A percentile compares a stretch with the other conserved stretches of the same genome.
Evolutionary conservation across 2,113 vertebrate species (phyloP).

Genomic region (Emydocephalus ijimae): DNA sequence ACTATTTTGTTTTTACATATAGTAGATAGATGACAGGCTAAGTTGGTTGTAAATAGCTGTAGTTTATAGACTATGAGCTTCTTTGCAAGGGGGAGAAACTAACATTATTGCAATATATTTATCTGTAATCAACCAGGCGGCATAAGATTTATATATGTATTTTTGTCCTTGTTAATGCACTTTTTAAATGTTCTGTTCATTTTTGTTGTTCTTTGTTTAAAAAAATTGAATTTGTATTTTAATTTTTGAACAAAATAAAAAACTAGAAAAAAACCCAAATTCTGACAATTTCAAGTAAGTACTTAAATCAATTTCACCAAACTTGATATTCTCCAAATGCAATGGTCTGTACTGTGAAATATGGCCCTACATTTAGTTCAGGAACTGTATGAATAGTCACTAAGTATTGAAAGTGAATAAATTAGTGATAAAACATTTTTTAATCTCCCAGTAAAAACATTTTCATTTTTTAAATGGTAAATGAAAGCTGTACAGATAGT

Average conservation of each 20-base stretch:
- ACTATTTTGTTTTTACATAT: background rate
- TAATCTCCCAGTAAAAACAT: background rate
- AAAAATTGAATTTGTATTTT: background rate
- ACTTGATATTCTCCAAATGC: background rate
- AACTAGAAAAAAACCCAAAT: background rate
- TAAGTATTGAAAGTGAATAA: background rate
- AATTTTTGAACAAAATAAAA: background rate
- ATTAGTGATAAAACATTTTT: background rate
- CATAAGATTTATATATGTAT: background rate
- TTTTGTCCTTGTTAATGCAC: background rate
- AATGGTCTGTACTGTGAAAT: background rate
- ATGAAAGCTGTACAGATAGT: background rate
- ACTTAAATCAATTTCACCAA: background rate
- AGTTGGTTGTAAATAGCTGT: background rate
- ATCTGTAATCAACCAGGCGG: background rate
- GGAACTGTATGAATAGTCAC: background rate
- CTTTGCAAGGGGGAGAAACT: background rate
- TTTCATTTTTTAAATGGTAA: background rate
- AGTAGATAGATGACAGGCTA: background rate
- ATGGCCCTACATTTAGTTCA: background rate
- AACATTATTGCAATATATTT: background rate
- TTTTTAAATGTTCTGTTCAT: background rate
- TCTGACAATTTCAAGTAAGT: background rate
- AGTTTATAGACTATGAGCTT: background rate
- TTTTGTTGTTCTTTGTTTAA: background rate